Evolutionary conservation across 2,888 invertebrate species (phyloP).

Genomic region (Ptycholaimellus sp.): DNA sequence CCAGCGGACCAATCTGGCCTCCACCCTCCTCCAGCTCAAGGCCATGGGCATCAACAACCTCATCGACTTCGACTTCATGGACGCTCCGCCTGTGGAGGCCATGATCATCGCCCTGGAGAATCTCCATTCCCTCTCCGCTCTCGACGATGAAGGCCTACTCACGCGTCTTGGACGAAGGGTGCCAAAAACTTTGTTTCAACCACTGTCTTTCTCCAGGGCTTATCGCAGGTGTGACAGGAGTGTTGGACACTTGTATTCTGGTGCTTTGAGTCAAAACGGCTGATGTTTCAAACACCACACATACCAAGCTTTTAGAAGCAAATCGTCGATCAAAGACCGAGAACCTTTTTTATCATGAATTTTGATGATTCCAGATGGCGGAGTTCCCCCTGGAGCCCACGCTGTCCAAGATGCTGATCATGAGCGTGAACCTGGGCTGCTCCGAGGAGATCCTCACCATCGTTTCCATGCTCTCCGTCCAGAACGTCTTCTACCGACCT

Average conservation of each 20-base stretch:
- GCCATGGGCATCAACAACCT: conserved; percentile 99
- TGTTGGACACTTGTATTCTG: too few species aligned
- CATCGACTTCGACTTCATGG: conserved; percentile 97
- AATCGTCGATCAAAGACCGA: conserved; percentile 47
- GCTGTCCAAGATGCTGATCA: conserved; percentile 88
- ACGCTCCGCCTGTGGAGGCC: conserved; percentile 64
- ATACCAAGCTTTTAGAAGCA: too few species aligned
- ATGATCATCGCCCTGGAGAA: conserved; percentile 91
- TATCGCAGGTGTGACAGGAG: too few species aligned
- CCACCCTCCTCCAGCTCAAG: conserved; percentile 78
- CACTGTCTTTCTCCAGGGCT: too few species aligned
- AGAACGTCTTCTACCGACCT: conserved; percentile 75
- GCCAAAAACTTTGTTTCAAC: conserved; percentile 10
- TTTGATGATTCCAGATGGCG: conserved; percentile 53
- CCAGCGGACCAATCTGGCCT: conserved; percentile 85
- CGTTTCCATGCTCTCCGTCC: conserved; percentile 93
- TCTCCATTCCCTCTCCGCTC: conserved; percentile 75
- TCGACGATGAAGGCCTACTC: conserved; percentile 48
- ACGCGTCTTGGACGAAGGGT: conserved; percentile 39
- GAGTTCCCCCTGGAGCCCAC: conserved; percentile 97
- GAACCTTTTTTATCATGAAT: conserved; percentile 8
- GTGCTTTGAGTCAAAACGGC: too few species aligned
- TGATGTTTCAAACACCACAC: too few species aligned
- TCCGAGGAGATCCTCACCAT: conserved; percentile 94
- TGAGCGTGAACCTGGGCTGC: conserved; percentile 90